Evolutionary conservation across 2,113 vertebrate species (phyloP).

Genomic region (Aspidoscelis tigris): DNA sequence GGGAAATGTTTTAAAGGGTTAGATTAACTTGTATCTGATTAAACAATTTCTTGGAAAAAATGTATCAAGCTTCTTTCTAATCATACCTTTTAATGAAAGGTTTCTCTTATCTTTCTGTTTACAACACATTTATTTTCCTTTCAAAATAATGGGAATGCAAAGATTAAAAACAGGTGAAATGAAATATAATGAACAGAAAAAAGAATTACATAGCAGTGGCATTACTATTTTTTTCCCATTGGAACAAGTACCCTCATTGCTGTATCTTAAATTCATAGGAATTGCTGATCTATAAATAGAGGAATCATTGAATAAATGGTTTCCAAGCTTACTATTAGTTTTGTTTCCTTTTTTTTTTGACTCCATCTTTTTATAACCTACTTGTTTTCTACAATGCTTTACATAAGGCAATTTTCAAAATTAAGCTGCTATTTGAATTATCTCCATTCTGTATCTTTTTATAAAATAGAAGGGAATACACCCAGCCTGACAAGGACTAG

Average conservation of each 20-base stretch:
- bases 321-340: neutral
- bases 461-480: neutral
- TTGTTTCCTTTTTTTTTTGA: neutral
- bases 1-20: conserved; percentile 1
- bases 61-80: conserved; percentile 12
- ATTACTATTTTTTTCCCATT: neutral
- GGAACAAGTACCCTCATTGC: no score
- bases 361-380: neutral
- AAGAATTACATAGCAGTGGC: neutral
- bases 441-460: no score
- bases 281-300: neutral
- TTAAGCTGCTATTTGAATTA: neutral
- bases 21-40: neutral
- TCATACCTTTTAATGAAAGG: conserved; percentile 11
- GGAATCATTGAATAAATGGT: neutral
- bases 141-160: conserved; percentile 2
- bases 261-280: neutral
- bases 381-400: neutral
- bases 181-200: neutral
- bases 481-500: no score
- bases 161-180: conserved; percentile 2
- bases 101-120: neutral
- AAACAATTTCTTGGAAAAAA: neutral
- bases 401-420: neutral
- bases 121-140: neutral